Conservation (phyloP, 2,797 vertebrate species). For the Lutjanus argentimaculatus region DNA sequence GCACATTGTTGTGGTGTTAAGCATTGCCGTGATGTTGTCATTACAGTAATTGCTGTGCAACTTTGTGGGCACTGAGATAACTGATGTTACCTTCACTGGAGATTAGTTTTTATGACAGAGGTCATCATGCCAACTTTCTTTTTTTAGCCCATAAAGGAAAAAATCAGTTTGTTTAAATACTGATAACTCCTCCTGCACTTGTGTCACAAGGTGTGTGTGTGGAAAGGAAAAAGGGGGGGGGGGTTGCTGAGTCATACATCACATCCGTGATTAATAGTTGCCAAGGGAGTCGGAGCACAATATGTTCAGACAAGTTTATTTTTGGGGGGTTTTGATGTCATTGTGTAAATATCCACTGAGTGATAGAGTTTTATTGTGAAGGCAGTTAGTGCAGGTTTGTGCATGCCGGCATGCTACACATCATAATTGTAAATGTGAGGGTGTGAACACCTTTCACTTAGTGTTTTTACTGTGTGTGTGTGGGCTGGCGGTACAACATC, state of each 20-base stretch:
- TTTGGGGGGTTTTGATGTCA: conserved; percentile 60
- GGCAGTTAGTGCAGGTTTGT: conserved; percentile 51
- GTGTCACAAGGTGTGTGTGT: conserved; percentile 46
- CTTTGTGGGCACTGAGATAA: conserved; percentile 51
- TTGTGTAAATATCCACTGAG: conserved; percentile 68
- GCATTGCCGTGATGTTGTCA: conserved; percentile 48
- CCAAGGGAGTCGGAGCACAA: conserved; percentile 59
- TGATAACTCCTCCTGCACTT: conserved; percentile 6
- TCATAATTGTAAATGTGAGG: conserved; percentile 67
- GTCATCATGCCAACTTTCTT: conserved; percentile 16
- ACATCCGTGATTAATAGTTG: conserved; percentile 55
- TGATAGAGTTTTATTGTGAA: conserved; percentile 54
- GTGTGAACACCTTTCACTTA: conserved; percentile 62
- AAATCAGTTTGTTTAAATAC: conserved; percentile 23
- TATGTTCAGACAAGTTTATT: conserved; percentile 77
- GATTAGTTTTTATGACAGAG: conserved; percentile 26
- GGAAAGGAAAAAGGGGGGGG: background rate
- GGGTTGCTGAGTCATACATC: conserved; percentile 64
- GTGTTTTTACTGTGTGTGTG: conserved; percentile 38
- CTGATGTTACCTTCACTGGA: conserved; percentile 40
- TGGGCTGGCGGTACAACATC: conserved; percentile 40
- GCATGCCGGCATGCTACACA: conserved; percentile 52
- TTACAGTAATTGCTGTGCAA: conserved; percentile 61
- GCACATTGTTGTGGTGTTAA: conserved; percentile 44
- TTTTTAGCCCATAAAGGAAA: background rate